These are phyloP conservation scores for Leptinotarsa undecemlineata DNA, from an alignment of 1,140 invertebrate species.

Conservation along the genomic window DNA sequence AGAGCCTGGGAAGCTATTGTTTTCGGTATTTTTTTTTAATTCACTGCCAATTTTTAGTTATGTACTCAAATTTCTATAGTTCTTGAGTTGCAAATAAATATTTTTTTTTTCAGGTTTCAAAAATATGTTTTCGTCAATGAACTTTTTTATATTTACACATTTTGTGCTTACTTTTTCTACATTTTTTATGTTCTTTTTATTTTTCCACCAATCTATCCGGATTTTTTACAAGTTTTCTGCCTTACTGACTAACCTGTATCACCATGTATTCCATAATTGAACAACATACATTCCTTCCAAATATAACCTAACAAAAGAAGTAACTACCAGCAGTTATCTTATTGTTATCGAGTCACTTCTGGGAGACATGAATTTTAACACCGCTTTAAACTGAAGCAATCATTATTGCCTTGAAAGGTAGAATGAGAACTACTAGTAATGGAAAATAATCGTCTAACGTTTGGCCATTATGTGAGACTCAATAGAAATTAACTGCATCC, in stretches of 20 bases:
- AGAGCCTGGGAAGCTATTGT: no score
- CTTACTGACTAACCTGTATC: background rate
- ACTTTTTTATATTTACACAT: no score
- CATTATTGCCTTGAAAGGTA: slow-evolving; percentile 1
- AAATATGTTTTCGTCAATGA: no score
- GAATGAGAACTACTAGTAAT: background rate
- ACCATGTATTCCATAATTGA: background rate
- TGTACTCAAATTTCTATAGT: no score
- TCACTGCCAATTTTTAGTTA: no score
- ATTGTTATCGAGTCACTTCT: background rate
- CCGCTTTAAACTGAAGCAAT: slow-evolving; percentile 2
- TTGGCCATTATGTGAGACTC: background rate
- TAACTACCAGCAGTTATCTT: background rate
- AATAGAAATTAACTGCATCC: background rate
- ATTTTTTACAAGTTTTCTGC: no score
- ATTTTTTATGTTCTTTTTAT: no score
- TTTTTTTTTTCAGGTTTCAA: no score
- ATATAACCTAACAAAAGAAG: background rate
- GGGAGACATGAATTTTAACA: slow-evolving; percentile 5
- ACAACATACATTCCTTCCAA: background rate
- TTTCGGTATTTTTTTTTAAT: no score
- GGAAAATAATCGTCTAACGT: background rate
- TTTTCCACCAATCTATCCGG: no score
- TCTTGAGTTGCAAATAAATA: no score
- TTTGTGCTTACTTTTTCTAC: no score